A percentile compares a stretch with the other conserved stretches of the same genome.
These are phyloP conservation scores for Stenichneumon culpator DNA, from an alignment of 2,888 invertebrate genomes.

Conservation along the genomic window DNA sequence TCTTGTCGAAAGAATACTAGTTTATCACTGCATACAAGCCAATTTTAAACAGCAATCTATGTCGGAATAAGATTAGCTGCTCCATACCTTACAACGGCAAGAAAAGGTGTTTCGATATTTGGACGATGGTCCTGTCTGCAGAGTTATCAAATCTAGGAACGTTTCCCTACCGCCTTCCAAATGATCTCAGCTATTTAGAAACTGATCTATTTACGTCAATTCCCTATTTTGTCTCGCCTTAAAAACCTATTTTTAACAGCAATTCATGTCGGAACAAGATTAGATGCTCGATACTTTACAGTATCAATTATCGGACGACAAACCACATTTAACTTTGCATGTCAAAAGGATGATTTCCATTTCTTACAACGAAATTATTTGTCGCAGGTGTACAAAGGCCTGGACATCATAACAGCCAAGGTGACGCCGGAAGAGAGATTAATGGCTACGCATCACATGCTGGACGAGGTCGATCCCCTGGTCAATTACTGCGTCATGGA, in stretches of 20 bases:
- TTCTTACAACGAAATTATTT: conserved; percentile 64
- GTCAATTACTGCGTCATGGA: conserved; percentile 93
- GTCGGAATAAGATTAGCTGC: neutral
- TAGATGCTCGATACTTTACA: neutral
- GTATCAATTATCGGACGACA: neutral
- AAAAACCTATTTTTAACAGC: too few species aligned
- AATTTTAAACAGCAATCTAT: too few species aligned
- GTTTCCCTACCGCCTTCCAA: neutral
- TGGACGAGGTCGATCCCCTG: conserved; percentile 94
- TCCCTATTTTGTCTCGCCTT: too few species aligned
- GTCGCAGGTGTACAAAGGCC: conserved; percentile 95
- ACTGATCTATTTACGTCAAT: neutral
- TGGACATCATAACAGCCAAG: conserved; percentile 98
- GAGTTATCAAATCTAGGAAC: neutral
- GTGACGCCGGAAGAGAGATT: conserved; percentile 92
- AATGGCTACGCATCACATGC: conserved; percentile 93
- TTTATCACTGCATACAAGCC: too few species aligned
- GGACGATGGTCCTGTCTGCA: neutral
- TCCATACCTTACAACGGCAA: neutral
- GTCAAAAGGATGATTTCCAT: neutral
- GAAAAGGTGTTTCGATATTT: neutral
- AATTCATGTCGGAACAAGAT: neutral
- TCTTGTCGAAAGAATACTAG: too few species aligned
- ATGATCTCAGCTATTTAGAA: neutral
- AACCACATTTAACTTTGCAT: neutral